Conservation (phyloP, 2,113 vertebrate species). For the Nestor notabilis region DNA sequence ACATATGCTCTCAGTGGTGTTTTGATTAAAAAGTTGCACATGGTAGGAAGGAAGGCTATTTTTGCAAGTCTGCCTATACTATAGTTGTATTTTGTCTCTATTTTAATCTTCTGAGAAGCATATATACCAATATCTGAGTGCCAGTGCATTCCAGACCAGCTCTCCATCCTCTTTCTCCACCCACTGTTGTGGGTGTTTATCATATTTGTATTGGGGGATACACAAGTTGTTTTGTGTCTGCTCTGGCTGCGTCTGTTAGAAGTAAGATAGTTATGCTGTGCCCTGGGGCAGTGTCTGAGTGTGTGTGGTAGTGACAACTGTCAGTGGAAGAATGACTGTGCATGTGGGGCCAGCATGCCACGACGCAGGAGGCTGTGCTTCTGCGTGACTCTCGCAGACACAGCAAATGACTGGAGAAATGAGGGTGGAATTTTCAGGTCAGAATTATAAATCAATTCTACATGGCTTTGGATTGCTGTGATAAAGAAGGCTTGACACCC, state of each 20-base stretch:
- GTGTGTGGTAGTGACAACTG: background rate
- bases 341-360: background rate
- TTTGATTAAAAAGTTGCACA: background rate
- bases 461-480: background rate
- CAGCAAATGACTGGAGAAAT: background rate
- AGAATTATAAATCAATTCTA: background rate
- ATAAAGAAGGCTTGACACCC: background rate
- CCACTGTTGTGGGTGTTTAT: background rate
- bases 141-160: background rate
- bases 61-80: background rate
- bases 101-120: background rate
- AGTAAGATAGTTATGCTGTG: background rate
- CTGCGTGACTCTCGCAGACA: background rate
- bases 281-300: background rate
- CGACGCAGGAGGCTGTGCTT: background rate
- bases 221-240: background rate
- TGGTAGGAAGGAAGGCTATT: background rate
- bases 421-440: background rate
- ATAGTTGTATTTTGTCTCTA: accelerated
- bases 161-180: background rate
- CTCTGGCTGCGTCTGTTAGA: background rate
- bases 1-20: accelerated
- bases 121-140: background rate
- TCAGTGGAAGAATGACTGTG: background rate
- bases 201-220: background rate